Percentiles rank a stretch among this genome's conserved stretches.
Conservation (phyloP, 2,888 invertebrate genomes). For the Onchidella celtica region DNA sequence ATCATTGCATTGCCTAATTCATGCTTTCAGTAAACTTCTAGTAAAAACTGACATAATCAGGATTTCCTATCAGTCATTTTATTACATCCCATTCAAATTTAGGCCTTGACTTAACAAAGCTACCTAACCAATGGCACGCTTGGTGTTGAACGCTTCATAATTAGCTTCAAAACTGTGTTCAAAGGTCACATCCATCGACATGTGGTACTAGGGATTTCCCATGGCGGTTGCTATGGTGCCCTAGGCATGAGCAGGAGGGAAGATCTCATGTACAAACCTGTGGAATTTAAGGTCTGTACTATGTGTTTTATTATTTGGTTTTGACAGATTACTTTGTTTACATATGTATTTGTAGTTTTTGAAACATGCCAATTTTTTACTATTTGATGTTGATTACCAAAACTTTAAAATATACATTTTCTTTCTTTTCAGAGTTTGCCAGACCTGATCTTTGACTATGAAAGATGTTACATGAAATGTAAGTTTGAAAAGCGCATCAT, state of each 20-base stretch:
- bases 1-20: too few relatives aligned
- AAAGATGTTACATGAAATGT: slow-evolving; percentile 76
- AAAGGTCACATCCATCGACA: slow-evolving; percentile 77
- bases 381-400: too few relatives aligned
- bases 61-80: too few relatives aligned
- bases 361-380: too few relatives aligned
- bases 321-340: too few relatives aligned
- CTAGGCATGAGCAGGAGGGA: slow-evolving; percentile 79
- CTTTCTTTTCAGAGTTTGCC: slow-evolving; percentile 74
- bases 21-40: too few relatives aligned
- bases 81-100: too few relatives aligned
- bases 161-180: slow-evolving; percentile 79
- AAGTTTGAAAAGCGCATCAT: too few relatives aligned
- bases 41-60: too few relatives aligned
- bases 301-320: neutral
- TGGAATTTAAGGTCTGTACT: slow-evolving; percentile 72
- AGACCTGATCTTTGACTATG: slow-evolving; percentile 76
- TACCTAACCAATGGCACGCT: slow-evolving; percentile 79
- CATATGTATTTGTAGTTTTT: too few relatives aligned
- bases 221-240: slow-evolving; percentile 78
- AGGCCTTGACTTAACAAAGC: slow-evolving; percentile 57
- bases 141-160: slow-evolving; percentile 78
- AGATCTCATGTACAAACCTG: slow-evolving; percentile 80
- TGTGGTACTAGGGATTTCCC: slow-evolving; percentile 79
- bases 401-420: too few relatives aligned